Evolutionary conservation across 2,888 invertebrate species (phyloP).

Genomic region (Caenorhabditis zanzibari): DNA sequence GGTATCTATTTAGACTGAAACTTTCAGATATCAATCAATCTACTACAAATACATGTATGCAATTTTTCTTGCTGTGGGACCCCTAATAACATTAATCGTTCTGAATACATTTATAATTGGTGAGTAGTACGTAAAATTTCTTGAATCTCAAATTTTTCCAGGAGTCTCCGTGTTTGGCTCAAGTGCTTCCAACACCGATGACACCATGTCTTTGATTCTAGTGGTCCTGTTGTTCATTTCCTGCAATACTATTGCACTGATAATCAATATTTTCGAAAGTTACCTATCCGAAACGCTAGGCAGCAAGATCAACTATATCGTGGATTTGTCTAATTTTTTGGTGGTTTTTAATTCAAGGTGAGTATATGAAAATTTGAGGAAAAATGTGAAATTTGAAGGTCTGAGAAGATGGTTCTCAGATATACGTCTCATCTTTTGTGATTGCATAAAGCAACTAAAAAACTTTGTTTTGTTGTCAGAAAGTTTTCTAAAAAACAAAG

Average conservation of each 20-base stretch:
- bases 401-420: neutral
- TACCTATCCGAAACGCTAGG: constrained; percentile 73
- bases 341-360: constrained; percentile 83
- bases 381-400: too few species aligned
- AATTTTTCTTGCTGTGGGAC: constrained; percentile 82
- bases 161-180: constrained; percentile 71
- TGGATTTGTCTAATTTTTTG: constrained; percentile 82
- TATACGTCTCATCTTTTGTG: too few species aligned
- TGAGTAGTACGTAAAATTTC: constrained; percentile 38
- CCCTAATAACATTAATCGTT: constrained; percentile 78
- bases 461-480: too few species aligned
- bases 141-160: constrained; percentile 30
- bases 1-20: neutral
- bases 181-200: constrained; percentile 63
- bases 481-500: too few species aligned
- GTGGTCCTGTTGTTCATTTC: constrained; percentile 83
- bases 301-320: constrained; percentile 81
- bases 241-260: constrained; percentile 82
- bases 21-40: constrained; percentile 75
- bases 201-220: constrained; percentile 78
- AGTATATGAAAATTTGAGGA: neutral
- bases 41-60: constrained; percentile 83
- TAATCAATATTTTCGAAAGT: constrained; percentile 82
- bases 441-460: too few species aligned
- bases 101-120: constrained; percentile 82